Base-by-base conservation (phyloP, 2,888 invertebrate genomes). In the Polymixis flavicincta region DNA sequence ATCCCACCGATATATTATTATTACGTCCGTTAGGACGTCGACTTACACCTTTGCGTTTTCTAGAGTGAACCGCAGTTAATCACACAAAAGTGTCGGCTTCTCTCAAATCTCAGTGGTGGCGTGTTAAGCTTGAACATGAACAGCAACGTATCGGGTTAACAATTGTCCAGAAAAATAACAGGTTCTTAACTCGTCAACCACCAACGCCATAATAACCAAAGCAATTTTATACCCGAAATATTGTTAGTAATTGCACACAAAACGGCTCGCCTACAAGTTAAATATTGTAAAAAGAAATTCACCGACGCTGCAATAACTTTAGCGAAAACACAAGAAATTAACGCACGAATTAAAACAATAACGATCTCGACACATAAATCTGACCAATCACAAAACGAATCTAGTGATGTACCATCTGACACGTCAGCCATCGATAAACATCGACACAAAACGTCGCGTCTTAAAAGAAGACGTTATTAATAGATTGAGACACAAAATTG, bases 401-500 rank as follows among this genome's bases (percentile, higher is more conserved):
- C 84, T 89, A 90, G 92, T 90, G 88, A 89, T 91, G 92, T 89
- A 86, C 90, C 88, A 85, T 89, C 88, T 79, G 80, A 83, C 89
- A 87, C 87, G 86, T 84, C 82, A 82, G 69, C 91, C 93, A 94
- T 94, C 94, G 92, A 92, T 92, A 89, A 91, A 91, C 89, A 89
- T 89, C 92, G 85, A 88, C 90, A 93, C 91, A 92, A 94, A 93
- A 93, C 91, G 92, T 92, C 92, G 90, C 91, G 90, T 90, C 91
- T 92, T 93, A 93, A 95, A 95, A 95, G 93, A 93, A 94, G 93
- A 94, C 95, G 92, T 95, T 95, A 95, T 95, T 95, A 96, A 95
- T 96, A 95, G 95, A 96, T 96, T 95, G 94, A 96, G 95, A 95
- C 95, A 95, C 95, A 95, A 94, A 95, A 93, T 94, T 93, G 94